Conservation (phyloP, 2,797 vertebrate genomes). For the Paramormyrops hopkinsi region DNA sequence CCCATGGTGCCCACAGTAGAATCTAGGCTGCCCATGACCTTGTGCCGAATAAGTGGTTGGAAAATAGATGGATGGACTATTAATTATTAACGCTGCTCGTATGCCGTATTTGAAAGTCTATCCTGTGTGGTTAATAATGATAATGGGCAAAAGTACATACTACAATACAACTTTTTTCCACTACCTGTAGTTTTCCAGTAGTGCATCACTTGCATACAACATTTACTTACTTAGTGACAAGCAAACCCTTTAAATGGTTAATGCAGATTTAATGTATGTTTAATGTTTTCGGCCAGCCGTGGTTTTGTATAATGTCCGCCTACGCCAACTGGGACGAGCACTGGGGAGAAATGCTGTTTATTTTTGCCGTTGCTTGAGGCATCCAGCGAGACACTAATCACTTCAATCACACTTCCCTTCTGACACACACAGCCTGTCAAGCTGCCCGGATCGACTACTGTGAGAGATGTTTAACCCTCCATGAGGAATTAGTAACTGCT, state of each 20-base stretch:
- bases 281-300: background rate
- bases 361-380: background rate
- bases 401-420: background rate
- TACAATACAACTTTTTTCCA: background rate
- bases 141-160: background rate
- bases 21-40: background rate
- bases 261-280: background rate
- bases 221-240: constrained; percentile 2
- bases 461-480: constrained; percentile 5
- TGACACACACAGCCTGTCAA: background rate
- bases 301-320: background rate
- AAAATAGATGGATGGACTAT: background rate
- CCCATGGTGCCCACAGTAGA: background rate
- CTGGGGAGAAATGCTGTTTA: background rate
- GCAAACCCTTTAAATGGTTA: background rate
- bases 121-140: background rate
- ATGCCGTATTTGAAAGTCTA: background rate
- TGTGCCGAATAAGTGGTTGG: background rate
- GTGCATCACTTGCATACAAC: background rate
- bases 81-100: background rate
- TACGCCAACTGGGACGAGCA: background rate
- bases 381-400: background rate
- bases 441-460: background rate
- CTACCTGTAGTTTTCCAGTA: background rate
- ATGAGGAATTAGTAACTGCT: background rate